Evolutionary conservation across 2,113 vertebrate genomes (phyloP).

Genomic region (Sinocyclocheilus anshuiensis): DNA sequence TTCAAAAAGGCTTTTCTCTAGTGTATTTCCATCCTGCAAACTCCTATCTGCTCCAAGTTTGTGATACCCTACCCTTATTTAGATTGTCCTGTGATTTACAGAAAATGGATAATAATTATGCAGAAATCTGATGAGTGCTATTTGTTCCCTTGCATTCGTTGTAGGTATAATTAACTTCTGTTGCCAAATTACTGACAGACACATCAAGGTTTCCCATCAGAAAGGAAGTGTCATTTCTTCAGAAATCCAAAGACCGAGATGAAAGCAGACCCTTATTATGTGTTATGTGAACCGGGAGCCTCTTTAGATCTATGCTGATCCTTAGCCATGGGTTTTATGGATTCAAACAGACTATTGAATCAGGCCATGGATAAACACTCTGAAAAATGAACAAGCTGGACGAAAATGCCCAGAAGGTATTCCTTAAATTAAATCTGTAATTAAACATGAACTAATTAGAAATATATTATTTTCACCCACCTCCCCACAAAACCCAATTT

Average conservation of each 20-base stretch:
- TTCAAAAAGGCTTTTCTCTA: background rate
- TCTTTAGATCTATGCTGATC: conserved; percentile 13
- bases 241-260: background rate
- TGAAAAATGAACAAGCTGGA: conserved; percentile 9
- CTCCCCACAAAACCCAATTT: background rate
- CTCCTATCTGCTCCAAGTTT: background rate
- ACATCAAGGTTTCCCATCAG: background rate
- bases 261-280: background rate
- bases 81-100: background rate
- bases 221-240: background rate
- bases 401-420: background rate
- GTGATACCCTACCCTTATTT: too few relatives aligned
- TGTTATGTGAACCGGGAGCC: conserved; percentile 1
- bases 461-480: background rate
- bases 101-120: background rate
- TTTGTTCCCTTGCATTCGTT: background rate
- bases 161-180: background rate
- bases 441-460: background rate
- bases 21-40: background rate
- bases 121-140: background rate
- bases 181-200: background rate
- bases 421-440: background rate
- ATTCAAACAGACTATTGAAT: conserved; percentile 21
- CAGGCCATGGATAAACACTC: conserved; percentile 16
- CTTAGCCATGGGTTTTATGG: background rate